Evolutionary conservation across 1,140 invertebrate species (phyloP).

Genomic region (Brachionus paranguensis): DNA sequence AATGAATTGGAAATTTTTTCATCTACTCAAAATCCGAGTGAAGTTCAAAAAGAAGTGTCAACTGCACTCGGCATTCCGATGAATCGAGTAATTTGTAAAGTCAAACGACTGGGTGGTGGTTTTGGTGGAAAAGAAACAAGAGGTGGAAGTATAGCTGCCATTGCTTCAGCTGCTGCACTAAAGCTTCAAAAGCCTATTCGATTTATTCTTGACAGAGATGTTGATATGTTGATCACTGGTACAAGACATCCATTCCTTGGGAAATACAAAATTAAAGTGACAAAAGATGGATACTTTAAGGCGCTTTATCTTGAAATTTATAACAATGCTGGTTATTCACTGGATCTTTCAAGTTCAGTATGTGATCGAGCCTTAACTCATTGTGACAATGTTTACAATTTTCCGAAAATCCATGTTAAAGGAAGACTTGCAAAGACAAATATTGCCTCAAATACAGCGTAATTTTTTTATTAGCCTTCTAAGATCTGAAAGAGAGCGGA

Average conservation of each 20-base stretch:
- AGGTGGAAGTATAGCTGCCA: slow-evolving; percentile 56
- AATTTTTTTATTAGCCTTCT: not conserved
- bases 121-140: slow-evolving; percentile 91
- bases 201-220: slow-evolving; percentile 81
- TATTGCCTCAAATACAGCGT: slow-evolving; percentile 55
- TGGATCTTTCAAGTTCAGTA: slow-evolving; percentile 75
- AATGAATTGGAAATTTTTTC: slow-evolving; percentile 75
- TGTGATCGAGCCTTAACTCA: slow-evolving; percentile 71
- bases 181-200: slow-evolving; percentile 70
- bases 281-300: slow-evolving; percentile 14
- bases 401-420: slow-evolving; percentile 47
- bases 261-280: slow-evolving; percentile 66
- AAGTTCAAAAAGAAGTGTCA: slow-evolving; percentile 66
- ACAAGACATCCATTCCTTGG: slow-evolving; percentile 78
- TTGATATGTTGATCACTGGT: slow-evolving; percentile 84
- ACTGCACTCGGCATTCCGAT: slow-evolving; percentile 68
- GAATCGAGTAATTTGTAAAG: slow-evolving; percentile 65
- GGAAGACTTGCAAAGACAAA: slow-evolving; percentile 54
- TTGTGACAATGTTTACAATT: slow-evolving; percentile 55
- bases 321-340: slow-evolving; percentile 73
- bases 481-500: too few species aligned
- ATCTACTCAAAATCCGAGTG: slow-evolving; percentile 74
- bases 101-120: slow-evolving; percentile 80
- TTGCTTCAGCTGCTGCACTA: slow-evolving; percentile 58
- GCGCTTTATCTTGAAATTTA: slow-evolving; percentile 68